Evolutionary conservation across 1,140 invertebrate species (phyloP).

Genomic region (Amphibalanus amphitrite): DNA sequence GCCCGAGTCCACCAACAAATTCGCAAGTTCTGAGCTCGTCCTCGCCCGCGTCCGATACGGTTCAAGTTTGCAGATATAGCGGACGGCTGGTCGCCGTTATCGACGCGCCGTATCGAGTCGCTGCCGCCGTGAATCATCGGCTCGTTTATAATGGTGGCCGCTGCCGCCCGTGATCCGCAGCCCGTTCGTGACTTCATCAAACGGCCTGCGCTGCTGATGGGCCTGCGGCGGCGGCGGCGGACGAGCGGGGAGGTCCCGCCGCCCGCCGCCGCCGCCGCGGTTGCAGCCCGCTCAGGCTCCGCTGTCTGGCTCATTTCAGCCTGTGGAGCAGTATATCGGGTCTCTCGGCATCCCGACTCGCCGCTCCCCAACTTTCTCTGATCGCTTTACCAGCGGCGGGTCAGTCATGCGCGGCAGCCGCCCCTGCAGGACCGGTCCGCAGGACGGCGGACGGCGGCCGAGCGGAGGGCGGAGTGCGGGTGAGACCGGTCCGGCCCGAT

Average conservation of each 20-base stretch:
- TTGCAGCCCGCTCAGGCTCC: no score
- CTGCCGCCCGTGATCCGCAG: not conserved
- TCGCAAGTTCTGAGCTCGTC: no score
- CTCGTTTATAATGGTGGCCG: not conserved
- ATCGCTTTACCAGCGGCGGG: not conserved
- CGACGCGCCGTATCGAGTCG: not conserved
- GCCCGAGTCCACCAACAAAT: not conserved
- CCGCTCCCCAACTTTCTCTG: not conserved
- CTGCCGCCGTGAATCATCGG: not conserved
- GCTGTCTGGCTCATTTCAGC: not conserved
- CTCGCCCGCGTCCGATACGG: not conserved
- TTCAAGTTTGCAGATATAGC: not conserved
- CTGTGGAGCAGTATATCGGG: not conserved
- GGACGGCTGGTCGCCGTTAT: not conserved
- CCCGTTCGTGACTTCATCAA: no score
- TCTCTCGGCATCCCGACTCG: no score
- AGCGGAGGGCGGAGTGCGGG: no score
- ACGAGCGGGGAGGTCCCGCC: no score
- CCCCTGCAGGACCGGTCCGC: not conserved
- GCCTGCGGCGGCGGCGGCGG: no score
- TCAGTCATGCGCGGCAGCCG: not conserved
- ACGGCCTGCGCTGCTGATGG: no score
- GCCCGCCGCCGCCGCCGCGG: no score
- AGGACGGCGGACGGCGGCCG: not conserved
- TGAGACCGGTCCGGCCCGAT: not conserved